These are phyloP conservation scores for Heliangelus exortis DNA, from an alignment of 2,797 vertebrate genomes.

Conservation along the genomic window DNA sequence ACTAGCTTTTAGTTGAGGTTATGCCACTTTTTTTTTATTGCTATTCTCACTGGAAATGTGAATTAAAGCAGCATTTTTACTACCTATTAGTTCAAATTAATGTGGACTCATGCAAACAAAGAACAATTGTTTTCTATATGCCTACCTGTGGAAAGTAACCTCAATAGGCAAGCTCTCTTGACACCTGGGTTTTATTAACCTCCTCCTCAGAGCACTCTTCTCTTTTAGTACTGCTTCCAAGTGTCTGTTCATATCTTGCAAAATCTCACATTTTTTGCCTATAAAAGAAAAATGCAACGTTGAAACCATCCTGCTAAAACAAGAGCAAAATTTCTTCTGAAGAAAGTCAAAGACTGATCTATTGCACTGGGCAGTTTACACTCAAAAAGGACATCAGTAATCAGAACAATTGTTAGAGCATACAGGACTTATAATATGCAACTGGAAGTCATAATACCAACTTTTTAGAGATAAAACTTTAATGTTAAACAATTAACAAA, in stretches of 20 bases:
- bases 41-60: background rate
- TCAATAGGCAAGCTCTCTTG: constrained; percentile 85
- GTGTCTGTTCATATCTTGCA: constrained; percentile 86
- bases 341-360: background rate
- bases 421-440: background rate
- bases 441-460: background rate
- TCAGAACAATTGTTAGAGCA: background rate
- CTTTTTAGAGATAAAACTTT: background rate
- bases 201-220: constrained; percentile 82
- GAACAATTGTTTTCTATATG: background rate
- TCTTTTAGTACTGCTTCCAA: constrained; percentile 86
- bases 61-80: background rate
- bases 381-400: background rate
- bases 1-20: background rate
- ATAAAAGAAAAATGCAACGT: background rate
- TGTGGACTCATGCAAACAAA: background rate
- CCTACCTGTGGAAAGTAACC: constrained; percentile 86
- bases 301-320: background rate
- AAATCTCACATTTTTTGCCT: constrained; percentile 80
- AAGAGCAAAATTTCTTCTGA: background rate
- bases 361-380: background rate
- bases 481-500: no score
- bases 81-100: background rate
- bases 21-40: background rate
- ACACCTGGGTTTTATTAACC: constrained; percentile 82